Conservation (phyloP, 2,888 invertebrate species). For the Noctua fimbriata region DNA sequence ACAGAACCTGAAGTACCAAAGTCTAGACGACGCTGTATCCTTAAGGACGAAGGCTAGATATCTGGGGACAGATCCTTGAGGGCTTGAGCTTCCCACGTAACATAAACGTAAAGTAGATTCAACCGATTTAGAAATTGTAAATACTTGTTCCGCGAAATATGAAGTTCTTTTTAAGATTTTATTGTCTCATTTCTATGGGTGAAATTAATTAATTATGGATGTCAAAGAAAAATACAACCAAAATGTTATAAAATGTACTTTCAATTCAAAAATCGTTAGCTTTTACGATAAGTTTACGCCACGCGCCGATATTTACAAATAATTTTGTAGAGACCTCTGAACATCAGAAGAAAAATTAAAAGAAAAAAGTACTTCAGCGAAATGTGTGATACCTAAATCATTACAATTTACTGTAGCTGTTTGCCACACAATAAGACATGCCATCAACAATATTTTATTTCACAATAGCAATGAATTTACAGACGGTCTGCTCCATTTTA, state of each 20-base stretch:
- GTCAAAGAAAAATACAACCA: background rate
- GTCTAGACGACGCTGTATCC: background rate
- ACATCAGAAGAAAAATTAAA: background rate
- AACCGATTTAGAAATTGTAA: background rate
- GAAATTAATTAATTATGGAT: background rate
- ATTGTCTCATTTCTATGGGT: background rate
- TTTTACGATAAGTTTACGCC: background rate
- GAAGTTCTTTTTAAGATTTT: background rate
- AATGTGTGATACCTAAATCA: slow-evolving; percentile 1
- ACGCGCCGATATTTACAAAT: background rate
- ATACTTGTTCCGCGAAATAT: background rate
- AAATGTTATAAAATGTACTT: background rate
- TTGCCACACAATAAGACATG: slow-evolving; percentile 6
- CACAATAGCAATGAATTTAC: slow-evolving; percentile 29
- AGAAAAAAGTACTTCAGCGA: background rate
- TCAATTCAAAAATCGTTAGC: background rate
- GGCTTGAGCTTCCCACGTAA: background rate
- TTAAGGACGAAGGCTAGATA: background rate
- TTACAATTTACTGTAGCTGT: slow-evolving; percentile 13
- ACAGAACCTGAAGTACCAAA: background rate
- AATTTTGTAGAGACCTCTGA: background rate
- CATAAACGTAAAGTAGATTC: background rate
- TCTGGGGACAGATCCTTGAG: background rate
- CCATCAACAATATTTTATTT: slow-evolving; percentile 32
- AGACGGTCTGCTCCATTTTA: slow-evolving; percentile 26